Conservation (phyloP, 1,140 invertebrate genomes). For the Ostrea edulis region DNA sequence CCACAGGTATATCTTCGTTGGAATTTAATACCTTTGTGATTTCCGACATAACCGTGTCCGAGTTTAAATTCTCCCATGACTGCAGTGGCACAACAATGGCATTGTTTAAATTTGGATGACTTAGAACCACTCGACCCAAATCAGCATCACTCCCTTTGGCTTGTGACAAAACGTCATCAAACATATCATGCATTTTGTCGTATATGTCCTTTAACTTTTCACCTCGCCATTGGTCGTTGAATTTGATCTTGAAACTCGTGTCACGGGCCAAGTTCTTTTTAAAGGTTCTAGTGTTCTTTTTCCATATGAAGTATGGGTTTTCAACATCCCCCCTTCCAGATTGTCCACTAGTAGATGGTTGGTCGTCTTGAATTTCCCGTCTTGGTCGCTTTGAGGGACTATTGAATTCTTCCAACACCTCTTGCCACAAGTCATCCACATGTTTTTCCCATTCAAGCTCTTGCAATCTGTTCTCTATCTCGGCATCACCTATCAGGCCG, state of each 20-base stretch:
- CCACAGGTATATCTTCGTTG: conserved; percentile 21
- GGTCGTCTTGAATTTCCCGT: neutral
- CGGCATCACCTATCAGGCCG: conserved; percentile 30
- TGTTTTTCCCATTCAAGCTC: conserved; percentile 41
- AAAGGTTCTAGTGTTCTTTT: conserved; percentile 10
- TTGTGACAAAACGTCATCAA: conserved; percentile 22
- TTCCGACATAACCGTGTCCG: conserved; percentile 30
- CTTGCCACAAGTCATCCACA: conserved; percentile 37
- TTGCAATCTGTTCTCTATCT: conserved; percentile 27
- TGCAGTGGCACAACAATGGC: conserved; percentile 40
- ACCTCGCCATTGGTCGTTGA: conserved; percentile 18
- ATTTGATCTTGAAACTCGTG: conserved; percentile 40
- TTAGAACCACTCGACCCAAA: conserved; percentile 24
- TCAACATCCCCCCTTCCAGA: neutral
- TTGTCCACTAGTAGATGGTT: conserved; percentile 19
- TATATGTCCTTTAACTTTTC: conserved; percentile 17
- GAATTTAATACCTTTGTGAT: conserved; percentile 35
- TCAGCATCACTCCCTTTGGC: neutral
- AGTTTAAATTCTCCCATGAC: conserved; percentile 10
- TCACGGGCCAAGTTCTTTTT: conserved; percentile 34
- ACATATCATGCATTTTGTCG: conserved; percentile 21
- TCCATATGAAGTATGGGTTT: conserved; percentile 21
- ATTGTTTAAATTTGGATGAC: conserved; percentile 40
- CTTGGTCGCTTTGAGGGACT: neutral
- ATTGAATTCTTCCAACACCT: neutral